Evolutionary conservation across 2,797 vertebrate genomes (phyloP).

Genomic region (Myotis vivesi): DNA sequence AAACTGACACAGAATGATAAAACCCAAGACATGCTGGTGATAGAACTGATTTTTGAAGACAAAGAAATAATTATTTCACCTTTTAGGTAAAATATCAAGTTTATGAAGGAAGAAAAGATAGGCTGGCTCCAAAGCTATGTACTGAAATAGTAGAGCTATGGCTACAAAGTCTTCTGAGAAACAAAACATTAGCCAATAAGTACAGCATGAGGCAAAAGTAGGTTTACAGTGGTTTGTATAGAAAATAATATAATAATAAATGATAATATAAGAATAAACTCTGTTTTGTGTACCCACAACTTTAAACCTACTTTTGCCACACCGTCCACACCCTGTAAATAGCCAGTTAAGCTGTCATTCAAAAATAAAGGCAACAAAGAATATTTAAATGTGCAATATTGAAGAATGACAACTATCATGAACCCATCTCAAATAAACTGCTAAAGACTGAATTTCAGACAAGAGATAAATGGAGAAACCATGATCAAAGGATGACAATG

Average conservation of each 20-base stretch:
- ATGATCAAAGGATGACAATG: neutral
- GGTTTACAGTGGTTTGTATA: neutral
- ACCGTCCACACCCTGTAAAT: neutral
- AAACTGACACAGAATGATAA: slow-evolving; percentile 40
- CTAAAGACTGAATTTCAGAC: neutral
- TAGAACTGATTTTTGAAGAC: neutral
- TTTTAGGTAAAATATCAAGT: neutral
- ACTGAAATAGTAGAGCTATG: neutral
- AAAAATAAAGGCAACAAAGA: neutral
- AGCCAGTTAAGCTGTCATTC: neutral
- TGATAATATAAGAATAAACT: neutral
- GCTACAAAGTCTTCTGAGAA: neutral
- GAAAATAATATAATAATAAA: neutral
- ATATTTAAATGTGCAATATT: neutral
- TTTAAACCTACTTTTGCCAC: neutral
- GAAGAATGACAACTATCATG: neutral
- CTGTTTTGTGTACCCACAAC: neutral
- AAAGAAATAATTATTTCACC: slow-evolving; percentile 1
- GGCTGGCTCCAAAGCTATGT: neutral
- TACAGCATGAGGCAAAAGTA: neutral
- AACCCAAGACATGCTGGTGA: neutral
- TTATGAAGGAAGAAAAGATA: neutral
- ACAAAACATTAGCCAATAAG: neutral
- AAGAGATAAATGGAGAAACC: neutral
- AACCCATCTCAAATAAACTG: neutral